phyloP scores from a whole-genome alignment of 2,888 invertebrate genomes.

The Mystacides longicornis region DNA sequence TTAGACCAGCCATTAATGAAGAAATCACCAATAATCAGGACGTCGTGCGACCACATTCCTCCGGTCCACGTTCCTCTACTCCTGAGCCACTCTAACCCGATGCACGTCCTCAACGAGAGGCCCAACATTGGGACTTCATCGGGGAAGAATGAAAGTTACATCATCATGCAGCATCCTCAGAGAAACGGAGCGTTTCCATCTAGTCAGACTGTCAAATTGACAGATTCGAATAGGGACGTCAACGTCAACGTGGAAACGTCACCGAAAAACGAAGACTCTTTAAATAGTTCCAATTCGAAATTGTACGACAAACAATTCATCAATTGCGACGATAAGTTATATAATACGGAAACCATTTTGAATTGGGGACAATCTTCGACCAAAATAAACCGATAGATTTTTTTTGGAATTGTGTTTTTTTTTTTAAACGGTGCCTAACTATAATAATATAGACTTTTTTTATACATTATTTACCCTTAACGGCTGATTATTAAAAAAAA shows the following conservation, averaged over 20 bases:
- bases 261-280: slow-evolving; percentile 1
- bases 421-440: no score
- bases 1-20: slow-evolving; percentile 24
- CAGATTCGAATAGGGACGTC: slow-evolving; percentile 14
- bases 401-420: no score
- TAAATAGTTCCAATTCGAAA: slow-evolving; percentile 11
- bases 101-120: slow-evolving; percentile 5
- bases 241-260: slow-evolving; percentile 16
- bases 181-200: slow-evolving; percentile 5
- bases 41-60: not conserved
- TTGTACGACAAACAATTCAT: slow-evolving; percentile 20
- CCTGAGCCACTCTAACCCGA: slow-evolving; percentile 12
- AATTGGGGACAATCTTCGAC: slow-evolving; percentile 22
- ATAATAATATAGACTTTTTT: no score
- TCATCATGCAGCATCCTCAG: slow-evolving; percentile 20
- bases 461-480: no score
- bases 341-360: slow-evolving; percentile 23
- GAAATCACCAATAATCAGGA: slow-evolving; percentile 12
- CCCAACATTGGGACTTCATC: not conserved
- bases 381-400: slow-evolving; percentile 9
- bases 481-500: no score
- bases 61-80: slow-evolving; percentile 17
- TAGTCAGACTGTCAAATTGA: slow-evolving; percentile 18
- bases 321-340: slow-evolving; percentile 22
- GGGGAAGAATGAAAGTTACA: slow-evolving; percentile 8